phyloP scores from a whole-genome alignment of 2,888 invertebrate genomes.

The Temnothorax ravouxi region DNA sequence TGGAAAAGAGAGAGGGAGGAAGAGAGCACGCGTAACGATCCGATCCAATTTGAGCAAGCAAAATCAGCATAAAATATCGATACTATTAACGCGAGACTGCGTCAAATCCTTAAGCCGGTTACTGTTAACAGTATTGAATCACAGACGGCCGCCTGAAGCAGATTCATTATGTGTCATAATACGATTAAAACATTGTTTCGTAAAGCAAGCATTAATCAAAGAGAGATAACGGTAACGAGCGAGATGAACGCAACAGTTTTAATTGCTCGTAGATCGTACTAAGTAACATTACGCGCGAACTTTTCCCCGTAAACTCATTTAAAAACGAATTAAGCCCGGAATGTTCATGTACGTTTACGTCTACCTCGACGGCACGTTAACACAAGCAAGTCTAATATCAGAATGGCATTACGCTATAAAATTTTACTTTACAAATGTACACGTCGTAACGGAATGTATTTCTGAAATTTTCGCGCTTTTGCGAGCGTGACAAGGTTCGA shows the following conservation, averaged over 20 bases:
- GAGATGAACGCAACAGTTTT: constrained; percentile 46
- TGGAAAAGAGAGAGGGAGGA: background rate
- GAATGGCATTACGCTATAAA: constrained; percentile 70
- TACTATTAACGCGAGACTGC: constrained; percentile 4
- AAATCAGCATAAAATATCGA: constrained; percentile 49
- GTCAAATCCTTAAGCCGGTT: constrained; percentile 40
- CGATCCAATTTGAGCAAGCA: constrained; percentile 29
- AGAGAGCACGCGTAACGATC: constrained; percentile 14
- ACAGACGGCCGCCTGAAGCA: background rate
- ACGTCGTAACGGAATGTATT: constrained; percentile 64
- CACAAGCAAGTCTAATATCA: constrained; percentile 67
- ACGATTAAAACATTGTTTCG: constrained; percentile 51
- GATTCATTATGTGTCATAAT: constrained; percentile 29
- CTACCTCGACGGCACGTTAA: constrained; percentile 65
- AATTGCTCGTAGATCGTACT: constrained; percentile 48
- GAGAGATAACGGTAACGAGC: constrained; percentile 37
- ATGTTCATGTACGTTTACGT: constrained; percentile 71
- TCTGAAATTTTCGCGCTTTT: constrained; percentile 45
- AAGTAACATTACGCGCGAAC: constrained; percentile 51
- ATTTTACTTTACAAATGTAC: constrained; percentile 69
- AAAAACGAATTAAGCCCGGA: constrained; percentile 66
- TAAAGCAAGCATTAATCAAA: constrained; percentile 48
- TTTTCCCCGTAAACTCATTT: constrained; percentile 65
- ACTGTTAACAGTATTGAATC: constrained; percentile 36
- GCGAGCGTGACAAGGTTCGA: background rate